Base-by-base conservation (phyloP, 2,888 invertebrate genomes). In the Bugula neritina region DNA sequence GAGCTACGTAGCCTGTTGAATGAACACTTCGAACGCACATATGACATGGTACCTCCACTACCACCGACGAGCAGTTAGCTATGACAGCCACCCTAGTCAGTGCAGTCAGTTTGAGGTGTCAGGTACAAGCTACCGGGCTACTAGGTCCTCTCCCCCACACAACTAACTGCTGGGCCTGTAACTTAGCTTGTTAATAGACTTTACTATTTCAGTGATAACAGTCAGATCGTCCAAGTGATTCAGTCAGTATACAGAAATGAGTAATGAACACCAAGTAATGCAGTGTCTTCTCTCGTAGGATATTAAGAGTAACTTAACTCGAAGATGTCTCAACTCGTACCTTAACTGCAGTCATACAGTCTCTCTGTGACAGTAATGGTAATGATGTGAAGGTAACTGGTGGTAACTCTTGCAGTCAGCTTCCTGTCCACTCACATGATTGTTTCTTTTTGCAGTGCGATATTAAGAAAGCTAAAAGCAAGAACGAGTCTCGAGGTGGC, bases 381-480 rank as follows among this genome's bases (percentile, higher is more conserved):
- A 43, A 43, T 43, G 43, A 43, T 5, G 43, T 43, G 17, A 43
- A 43, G 10, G 43, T 43, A 5, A 17, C 43, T 10, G 5, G 17
- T 43, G 17, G 43, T 17, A 43, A 17, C 43, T 17, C 10, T 43
- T 43, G 5, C 43, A 43, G 43, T 17, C 17, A 43, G 5, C 17
- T 10, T 10, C 43, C 17, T 43, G 43, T 43, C 10, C 5, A 17
- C 43, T 43, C 5, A 43, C 43, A 43, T 43, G 10, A 2, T 63
- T 10, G 2, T 10, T 25, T 27, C 31, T 63, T 13, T 3, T 63
- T 63, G 10, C n/a, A 63, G 63, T 63, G 63, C 31, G 63, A 63
- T 63, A 31, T 63, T 2, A 63, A 63, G 34, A 63, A 31, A 63
- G 63, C 63, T 2, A 63, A 63, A 2, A 63, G 63, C 31, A 63